phyloP scores from a whole-genome alignment of 1,140 invertebrate species.

The Plutomurus gul region DNA sequence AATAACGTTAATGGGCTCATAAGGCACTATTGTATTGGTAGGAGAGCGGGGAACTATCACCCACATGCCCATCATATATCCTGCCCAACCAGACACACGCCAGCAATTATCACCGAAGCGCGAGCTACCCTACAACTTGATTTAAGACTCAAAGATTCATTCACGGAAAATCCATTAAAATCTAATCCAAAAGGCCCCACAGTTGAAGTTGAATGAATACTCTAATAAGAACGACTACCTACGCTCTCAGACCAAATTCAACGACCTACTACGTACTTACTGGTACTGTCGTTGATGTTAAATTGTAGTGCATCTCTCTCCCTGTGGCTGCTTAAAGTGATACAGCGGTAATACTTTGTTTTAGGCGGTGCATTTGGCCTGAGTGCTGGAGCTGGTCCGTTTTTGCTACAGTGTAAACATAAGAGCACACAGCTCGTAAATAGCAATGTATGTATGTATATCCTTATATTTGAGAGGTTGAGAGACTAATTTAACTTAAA shows the following conservation, averaged over 20 bases:
- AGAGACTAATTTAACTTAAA: constrained; percentile 4
- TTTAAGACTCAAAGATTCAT: constrained; percentile 42
- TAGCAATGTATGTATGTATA: too few relatives aligned
- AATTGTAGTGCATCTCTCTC: too few relatives aligned
- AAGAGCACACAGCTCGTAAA: too few relatives aligned
- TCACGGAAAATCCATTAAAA: constrained; percentile 43
- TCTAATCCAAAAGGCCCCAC: constrained; percentile 17
- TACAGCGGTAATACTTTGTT: too few relatives aligned
- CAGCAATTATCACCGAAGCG: constrained; percentile 43
- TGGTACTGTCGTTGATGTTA: too few relatives aligned
- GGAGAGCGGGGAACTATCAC: neutral
- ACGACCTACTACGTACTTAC: too few relatives aligned
- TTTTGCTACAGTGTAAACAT: too few relatives aligned
- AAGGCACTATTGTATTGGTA: constrained; percentile 23
- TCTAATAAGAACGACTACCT: neutral
- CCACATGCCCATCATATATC: constrained; percentile 35
- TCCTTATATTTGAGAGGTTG: too few relatives aligned
- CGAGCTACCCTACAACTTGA: constrained; percentile 36
- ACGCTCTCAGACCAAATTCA: too few relatives aligned
- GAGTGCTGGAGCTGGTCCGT: too few relatives aligned
- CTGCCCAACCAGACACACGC: constrained; percentile 28
- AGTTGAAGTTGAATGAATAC: neutral
- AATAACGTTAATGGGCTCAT: constrained; percentile 48
- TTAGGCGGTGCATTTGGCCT: too few relatives aligned
- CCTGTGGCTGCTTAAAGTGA: too few relatives aligned